A percentile compares a stretch with the other conserved stretches of the same genome.
Conservation (phyloP, 23 tunicate species). For the Clavelina lepadiformis region DNA sequence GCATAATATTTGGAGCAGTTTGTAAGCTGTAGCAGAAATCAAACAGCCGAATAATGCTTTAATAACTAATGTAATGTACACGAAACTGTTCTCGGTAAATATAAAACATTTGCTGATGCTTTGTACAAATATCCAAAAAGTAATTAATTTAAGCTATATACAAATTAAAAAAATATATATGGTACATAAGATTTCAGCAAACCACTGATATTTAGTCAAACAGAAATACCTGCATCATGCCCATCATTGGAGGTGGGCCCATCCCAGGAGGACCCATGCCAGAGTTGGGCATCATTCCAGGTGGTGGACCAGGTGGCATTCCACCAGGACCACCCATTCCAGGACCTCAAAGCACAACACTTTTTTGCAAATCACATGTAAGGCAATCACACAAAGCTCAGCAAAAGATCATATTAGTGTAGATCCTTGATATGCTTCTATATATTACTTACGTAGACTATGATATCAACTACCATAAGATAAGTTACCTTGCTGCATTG, state of each 20-base stretch:
- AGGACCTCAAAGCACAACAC: not conserved
- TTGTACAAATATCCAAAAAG: too few relatives aligned
- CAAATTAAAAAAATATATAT: too few relatives aligned
- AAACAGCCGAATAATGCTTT: too few relatives aligned
- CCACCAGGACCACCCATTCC: constrained; percentile 70
- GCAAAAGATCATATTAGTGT: not conserved
- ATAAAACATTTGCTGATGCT: too few relatives aligned
- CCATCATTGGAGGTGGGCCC: constrained; percentile 43
- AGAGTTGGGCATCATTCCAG: constrained; percentile 45
- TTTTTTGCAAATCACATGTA: not conserved
- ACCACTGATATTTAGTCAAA: not conserved
- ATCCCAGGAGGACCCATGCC: constrained; percentile 23
- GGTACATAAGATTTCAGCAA: too few relatives aligned
- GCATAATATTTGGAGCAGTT: too few relatives aligned
- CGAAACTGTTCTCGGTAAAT: too few relatives aligned
- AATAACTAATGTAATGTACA: too few relatives aligned
- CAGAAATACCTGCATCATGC: constrained; percentile 27
- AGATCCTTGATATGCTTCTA: not conserved
- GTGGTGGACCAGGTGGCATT: constrained; percentile 45
- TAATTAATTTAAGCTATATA: too few relatives aligned
- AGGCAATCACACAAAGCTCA: not conserved
- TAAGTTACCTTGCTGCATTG: constrained; percentile 64
- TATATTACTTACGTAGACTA: not conserved
- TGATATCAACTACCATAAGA: not conserved
- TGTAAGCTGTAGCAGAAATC: too few relatives aligned